phyloP scores from a whole-genome alignment of 2,888 invertebrate species.

The Mantis religiosa region DNA sequence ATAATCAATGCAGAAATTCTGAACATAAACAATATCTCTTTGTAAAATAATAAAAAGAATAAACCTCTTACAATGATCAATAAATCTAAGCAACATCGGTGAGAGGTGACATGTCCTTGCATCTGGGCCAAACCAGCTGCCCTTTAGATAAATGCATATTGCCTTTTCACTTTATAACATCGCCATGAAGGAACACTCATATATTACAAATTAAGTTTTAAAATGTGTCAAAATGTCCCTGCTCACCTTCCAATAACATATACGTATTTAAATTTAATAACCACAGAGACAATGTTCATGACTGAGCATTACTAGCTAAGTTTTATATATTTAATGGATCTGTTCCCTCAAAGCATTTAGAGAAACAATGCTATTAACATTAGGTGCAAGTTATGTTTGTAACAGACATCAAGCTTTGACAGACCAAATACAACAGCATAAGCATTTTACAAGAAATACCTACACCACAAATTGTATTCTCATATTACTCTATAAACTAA shows the following conservation, averaged over 20 bases:
- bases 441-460: conserved; percentile 20
- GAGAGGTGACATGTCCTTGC: neutral
- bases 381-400: conserved; percentile 10
- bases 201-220: neutral
- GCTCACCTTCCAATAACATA: neutral
- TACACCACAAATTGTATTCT: conserved; percentile 16
- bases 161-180: neutral
- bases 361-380: conserved; percentile 11
- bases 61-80: neutral
- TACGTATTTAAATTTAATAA: neutral
- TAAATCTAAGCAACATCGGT: neutral
- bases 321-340: neutral
- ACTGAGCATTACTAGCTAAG: conserved; percentile 8
- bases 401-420: conserved; percentile 16
- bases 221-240: neutral
- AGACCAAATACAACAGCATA: conserved; percentile 16
- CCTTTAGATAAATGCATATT: neutral
- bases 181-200: neutral
- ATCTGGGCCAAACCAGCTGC: neutral
- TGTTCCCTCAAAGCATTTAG: conserved; percentile 4
- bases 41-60: neutral
- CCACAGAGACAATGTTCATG: neutral
- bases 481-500: conserved; percentile 6
- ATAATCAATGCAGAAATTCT: neutral
- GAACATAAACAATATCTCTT: neutral